phyloP scores from a whole-genome alignment of 1,140 invertebrate genomes.

The Nixonia krombeini region DNA sequence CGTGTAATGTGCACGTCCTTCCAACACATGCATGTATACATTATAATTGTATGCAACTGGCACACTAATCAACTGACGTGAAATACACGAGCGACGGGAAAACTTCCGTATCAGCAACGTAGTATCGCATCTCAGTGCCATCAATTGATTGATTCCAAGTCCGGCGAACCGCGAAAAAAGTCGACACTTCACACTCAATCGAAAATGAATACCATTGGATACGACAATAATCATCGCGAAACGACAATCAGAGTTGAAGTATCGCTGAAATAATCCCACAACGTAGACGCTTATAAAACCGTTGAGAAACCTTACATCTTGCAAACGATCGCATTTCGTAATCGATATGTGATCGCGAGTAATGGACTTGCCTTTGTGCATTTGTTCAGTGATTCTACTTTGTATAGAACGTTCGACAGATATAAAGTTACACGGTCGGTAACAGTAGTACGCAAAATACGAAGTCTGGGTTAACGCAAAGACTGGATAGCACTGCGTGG shows the following conservation, averaged over 20 bases:
- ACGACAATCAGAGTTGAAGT: slow-evolving; percentile 4
- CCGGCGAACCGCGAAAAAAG: too few relatives aligned
- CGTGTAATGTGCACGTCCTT: too few relatives aligned
- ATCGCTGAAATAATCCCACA: slow-evolving; percentile 42
- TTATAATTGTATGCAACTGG: too few relatives aligned
- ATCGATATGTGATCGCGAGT: slow-evolving; percentile 58
- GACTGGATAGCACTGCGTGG: slow-evolving; percentile 27
- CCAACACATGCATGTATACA: too few relatives aligned
- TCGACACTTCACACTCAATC: too few relatives aligned
- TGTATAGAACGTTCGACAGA: slow-evolving; percentile 39
- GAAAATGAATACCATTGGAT: too few relatives aligned
- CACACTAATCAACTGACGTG: too few relatives aligned
- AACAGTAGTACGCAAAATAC: slow-evolving; percentile 46
- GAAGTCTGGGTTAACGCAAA: slow-evolving; percentile 34
- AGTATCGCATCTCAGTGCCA: too few relatives aligned
- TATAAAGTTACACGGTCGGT: slow-evolving; percentile 45
- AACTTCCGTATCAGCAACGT: too few relatives aligned
- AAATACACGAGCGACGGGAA: too few relatives aligned
- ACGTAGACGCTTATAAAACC: slow-evolving; percentile 47
- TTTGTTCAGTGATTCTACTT: slow-evolving; percentile 47
- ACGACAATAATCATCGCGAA: too few relatives aligned
- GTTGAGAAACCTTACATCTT: slow-evolving; percentile 57
- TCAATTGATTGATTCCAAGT: too few relatives aligned
- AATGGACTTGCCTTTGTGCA: slow-evolving; percentile 57
- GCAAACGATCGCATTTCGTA: slow-evolving; percentile 56